Conservation (phyloP, 2,888 invertebrate species). For the Stegophylla sp. region DNA sequence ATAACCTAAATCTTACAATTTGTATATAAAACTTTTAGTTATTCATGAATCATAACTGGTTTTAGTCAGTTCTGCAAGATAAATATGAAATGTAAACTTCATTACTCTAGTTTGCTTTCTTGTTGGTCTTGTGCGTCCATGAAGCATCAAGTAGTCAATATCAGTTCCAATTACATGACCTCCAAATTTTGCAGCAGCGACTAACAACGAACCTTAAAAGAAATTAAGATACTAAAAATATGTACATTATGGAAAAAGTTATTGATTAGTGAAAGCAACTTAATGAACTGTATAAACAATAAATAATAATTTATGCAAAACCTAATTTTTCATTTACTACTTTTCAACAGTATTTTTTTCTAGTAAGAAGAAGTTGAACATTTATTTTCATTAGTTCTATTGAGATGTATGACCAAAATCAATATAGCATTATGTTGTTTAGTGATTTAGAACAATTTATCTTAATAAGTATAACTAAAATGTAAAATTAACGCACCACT, state of each 20-base stretch:
- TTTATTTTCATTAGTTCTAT: conserved; percentile 3
- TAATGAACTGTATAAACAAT: neutral
- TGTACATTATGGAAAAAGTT: too few relatives aligned
- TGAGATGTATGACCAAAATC: neutral
- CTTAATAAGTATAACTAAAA: conserved; percentile 18
- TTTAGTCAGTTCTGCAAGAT: too few relatives aligned
- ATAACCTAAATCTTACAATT: too few relatives aligned
- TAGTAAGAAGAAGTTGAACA: too few relatives aligned
- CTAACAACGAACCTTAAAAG: conserved; percentile 73
- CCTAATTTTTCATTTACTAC: too few relatives aligned
- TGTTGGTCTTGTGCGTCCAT: conserved; percentile 82
- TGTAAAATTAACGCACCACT: conserved; percentile 61
- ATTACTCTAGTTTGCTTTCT: conserved; percentile 67
- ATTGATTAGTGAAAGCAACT: too few relatives aligned
- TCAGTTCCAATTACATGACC: conserved; percentile 86
- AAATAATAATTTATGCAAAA: too few relatives aligned
- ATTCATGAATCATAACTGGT: too few relatives aligned
- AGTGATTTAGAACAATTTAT: conserved; percentile 11
- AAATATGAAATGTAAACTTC: neutral
- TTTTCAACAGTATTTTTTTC: too few relatives aligned
- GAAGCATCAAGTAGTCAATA: conserved; percentile 93
- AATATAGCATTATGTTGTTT: neutral
- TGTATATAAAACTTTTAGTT: too few relatives aligned
- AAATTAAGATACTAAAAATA: neutral
- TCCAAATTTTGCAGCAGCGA: conserved; percentile 90